Evolutionary conservation across 2,797 vertebrate species (phyloP).

Genomic region (Poecilia velifera): DNA sequence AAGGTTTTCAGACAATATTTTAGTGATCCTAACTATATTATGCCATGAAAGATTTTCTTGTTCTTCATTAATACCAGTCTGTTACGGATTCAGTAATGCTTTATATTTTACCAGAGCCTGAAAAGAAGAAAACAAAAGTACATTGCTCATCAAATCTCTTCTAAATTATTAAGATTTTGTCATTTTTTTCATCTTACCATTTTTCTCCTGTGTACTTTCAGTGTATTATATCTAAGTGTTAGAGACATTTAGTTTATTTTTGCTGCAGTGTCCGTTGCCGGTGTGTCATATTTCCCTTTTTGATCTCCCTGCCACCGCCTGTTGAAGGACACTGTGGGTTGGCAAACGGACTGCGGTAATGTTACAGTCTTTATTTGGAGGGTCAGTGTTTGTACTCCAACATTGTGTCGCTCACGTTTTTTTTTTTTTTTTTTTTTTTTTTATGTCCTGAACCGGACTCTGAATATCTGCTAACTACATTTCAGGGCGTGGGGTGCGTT

Average conservation of each 20-base stretch:
- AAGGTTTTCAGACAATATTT: not conserved
- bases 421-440: not conserved
- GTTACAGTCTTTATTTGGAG: conserved; percentile 50
- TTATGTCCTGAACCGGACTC: conserved; percentile 1
- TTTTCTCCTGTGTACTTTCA: not conserved
- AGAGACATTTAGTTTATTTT: conserved; percentile 48
- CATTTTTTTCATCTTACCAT: not conserved
- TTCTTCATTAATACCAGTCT: not conserved
- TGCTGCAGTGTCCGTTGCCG: conserved; percentile 28
- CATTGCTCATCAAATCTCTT: not conserved
- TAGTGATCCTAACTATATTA: not conserved
- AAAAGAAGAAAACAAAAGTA: not conserved
- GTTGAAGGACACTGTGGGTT: conserved; percentile 64
- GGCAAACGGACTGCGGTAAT: conserved; percentile 35
- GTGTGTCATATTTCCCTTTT: conserved; percentile 44
- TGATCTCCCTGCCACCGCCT: conserved; percentile 42
- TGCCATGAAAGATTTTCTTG: not conserved
- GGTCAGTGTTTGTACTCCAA: conserved; percentile 28
- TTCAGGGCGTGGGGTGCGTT: not conserved
- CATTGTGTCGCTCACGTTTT: conserved; percentile 33
- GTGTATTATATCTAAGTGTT: not conserved
- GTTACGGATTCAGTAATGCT: not conserved
- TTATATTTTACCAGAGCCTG: not conserved
- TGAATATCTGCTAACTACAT: conserved; percentile 11
- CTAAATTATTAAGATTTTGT: not conserved